These are phyloP conservation scores for Chelonus formosanus DNA, from an alignment of 2,888 invertebrate species.

Conservation along the genomic window DNA sequence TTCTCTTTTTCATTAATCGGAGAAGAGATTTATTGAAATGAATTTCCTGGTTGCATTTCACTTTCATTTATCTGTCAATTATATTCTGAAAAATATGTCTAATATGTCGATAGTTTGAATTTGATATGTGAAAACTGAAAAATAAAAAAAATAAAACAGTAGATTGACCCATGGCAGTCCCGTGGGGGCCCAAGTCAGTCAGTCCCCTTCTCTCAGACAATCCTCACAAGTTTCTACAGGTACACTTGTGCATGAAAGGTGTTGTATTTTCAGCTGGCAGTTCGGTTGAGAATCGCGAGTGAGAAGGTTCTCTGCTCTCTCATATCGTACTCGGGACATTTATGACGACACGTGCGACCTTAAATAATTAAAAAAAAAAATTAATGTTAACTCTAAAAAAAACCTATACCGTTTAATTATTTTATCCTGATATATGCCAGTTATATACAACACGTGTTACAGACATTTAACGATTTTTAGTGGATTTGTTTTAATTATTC, in stretches of 20 bases:
- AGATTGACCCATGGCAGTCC: constrained; percentile 9
- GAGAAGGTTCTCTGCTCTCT: constrained; percentile 49
- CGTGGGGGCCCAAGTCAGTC: neutral
- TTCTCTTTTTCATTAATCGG: too few species aligned
- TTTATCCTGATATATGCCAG: too few species aligned
- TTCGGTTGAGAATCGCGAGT: constrained; percentile 59
- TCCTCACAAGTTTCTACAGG: constrained; percentile 47
- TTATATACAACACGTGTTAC: too few species aligned
- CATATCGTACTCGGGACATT: neutral
- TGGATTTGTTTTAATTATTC: too few species aligned
- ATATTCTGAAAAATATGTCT: too few species aligned
- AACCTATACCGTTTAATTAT: too few species aligned
- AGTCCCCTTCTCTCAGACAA: constrained; percentile 40
- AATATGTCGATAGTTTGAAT: too few species aligned
- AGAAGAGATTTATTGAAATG: too few species aligned
- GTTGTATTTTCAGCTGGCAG: constrained; percentile 65
- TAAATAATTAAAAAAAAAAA: neutral
- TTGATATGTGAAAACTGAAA: neutral
- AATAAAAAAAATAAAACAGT: constrained; percentile 8
- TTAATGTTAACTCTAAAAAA: too few species aligned
- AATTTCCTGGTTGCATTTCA: too few species aligned
- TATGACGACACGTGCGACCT: constrained; percentile 4
- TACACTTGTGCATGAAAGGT: constrained; percentile 61
- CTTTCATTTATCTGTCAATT: too few species aligned
- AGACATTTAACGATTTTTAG: too few species aligned